phyloP scores from a whole-genome alignment of 92 coral and sea anemone genomes.

The Anthopleura xanthogrammica region DNA sequence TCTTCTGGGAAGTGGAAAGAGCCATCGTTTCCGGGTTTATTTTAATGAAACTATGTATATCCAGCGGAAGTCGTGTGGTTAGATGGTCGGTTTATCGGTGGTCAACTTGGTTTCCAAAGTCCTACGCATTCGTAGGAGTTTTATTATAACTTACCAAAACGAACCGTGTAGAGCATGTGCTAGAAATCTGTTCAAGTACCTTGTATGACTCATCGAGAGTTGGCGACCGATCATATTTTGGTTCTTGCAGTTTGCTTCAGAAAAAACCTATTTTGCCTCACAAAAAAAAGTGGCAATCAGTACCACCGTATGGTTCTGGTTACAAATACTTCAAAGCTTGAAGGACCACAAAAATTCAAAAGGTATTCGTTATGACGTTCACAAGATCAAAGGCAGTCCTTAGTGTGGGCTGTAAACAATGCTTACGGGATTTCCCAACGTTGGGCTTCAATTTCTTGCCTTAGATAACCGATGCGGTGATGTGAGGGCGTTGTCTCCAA shows the following conservation, averaged over 20 bases:
- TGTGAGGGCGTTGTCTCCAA: not conserved
- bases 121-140: conserved; percentile 8
- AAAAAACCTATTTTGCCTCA: not conserved
- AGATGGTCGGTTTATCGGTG: not conserved
- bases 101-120: not conserved
- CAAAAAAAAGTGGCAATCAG: not conserved
- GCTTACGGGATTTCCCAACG: not conserved
- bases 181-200: not conserved
- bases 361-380: not conserved
- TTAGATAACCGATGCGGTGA: not conserved
- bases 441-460: not conserved
- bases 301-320: not conserved
- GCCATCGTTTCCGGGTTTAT: not conserved
- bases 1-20: too few relatives aligned
- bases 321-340: not conserved
- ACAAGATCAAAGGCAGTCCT: not conserved
- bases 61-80: conserved; percentile 1
- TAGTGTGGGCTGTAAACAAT: not conserved
- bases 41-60: not conserved
- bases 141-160: not conserved
- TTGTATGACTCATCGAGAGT: not conserved
- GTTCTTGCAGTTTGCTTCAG: not conserved
- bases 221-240: not conserved
- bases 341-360: not conserved
- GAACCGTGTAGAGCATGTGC: too few relatives aligned